Evolutionary conservation across 1,140 invertebrate species (phyloP), one percentile per base, ranked within the genome.

Genomic region (Listronotus bonariensis): DNA sequence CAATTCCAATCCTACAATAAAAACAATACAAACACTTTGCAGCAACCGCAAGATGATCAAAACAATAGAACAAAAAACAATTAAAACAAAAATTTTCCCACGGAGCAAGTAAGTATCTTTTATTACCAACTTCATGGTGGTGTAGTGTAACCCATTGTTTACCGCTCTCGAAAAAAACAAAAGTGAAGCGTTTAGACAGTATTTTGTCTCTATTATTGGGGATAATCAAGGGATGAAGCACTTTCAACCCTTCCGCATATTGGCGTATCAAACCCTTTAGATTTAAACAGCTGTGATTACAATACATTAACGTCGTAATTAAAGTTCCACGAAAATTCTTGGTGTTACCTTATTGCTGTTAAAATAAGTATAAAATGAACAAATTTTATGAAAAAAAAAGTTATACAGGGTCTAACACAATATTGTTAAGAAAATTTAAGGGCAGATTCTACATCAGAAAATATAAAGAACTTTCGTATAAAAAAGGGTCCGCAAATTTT

Each of bases 161-260:
- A 43, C 40, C 20, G 17, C 49, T 53, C 40, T 32, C 6, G 20
- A 38, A 32, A 40, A 49, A 53, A 62, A 62, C 59, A 54, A 54
- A 60, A 62, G 41, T 62, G 14, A 62, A 62, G 45, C 65, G 40
- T 53, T 62, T 52, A 59, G 45, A 59, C 56, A 59, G 41, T 38
- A 45, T 49, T 59, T 59, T 59, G 56, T 59, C 56, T 49, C 56
- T 48, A 59, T 59, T 59, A 49, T 49, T 59, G n/a, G n/a, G n/a
- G n/a, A n/a, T n/a, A n/a, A 41, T 46, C 31, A 46, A 59, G 59
- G 59, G 59, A 53, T 62, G 49, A 62, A 62, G 59, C 45, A 34
- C 8, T 38, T 51, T 36, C 11, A 57, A 45, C 55, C 56, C 45
- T 45, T 52, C 17, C 36, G 36, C 48, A 42, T 61, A 9, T 34